Evolutionary conservation across 2,113 vertebrate species (phyloP).

Genomic region (Proteles cristata): DNA sequence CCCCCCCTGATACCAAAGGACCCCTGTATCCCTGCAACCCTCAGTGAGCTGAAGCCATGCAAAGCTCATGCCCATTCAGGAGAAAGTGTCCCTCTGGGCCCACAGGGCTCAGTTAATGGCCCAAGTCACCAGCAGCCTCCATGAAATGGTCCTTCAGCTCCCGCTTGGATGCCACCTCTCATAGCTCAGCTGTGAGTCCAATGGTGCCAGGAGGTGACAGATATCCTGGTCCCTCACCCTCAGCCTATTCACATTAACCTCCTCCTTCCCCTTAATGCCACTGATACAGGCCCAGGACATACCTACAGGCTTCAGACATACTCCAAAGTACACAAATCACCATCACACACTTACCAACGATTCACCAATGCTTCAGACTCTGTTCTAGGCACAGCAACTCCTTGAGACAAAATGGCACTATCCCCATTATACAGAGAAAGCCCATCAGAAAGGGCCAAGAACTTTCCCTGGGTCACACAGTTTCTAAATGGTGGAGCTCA

Average conservation of each 20-base stretch:
- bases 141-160: background rate
- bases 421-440: background rate
- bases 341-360: background rate
- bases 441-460: background rate
- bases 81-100: background rate
- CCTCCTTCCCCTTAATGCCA: background rate
- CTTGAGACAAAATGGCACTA: background rate
- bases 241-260: background rate
- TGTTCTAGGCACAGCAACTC: background rate
- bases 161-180: background rate
- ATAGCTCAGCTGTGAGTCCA: background rate
- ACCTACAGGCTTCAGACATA: background rate
- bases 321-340: background rate
- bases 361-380: background rate
- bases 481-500: background rate
- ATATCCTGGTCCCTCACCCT: background rate
- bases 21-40: background rate
- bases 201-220: background rate
- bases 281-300: background rate
- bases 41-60: fast-evolving
- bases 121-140: background rate
- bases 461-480: background rate
- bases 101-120: background rate
- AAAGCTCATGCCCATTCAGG: background rate
- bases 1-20: background rate